Conservation (phyloP, 2,113 vertebrate genomes). For the Dermatemys mawii region DNA sequence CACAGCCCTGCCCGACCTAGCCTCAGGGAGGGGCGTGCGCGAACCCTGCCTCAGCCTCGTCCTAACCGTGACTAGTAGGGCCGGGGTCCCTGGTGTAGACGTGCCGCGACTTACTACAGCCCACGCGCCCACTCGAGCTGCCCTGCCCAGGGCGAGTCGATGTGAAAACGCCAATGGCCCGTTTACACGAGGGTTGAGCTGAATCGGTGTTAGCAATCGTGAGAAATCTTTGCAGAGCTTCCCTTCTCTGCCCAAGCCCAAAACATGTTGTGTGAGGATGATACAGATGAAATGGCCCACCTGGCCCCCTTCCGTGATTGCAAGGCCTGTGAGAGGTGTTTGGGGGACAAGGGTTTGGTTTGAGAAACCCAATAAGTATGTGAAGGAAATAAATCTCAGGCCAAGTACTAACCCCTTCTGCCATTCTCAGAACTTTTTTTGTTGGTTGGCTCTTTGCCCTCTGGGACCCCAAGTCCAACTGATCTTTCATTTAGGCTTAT, state of each 20-base stretch:
- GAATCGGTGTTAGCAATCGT: not conserved
- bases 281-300: no score
- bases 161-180: not conserved
- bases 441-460: not conserved
- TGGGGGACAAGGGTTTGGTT: not conserved
- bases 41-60: not conserved
- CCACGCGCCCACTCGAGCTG: not conserved
- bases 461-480: not conserved
- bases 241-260: not conserved
- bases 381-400: no score
- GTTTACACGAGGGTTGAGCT: not conserved
- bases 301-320: no score
- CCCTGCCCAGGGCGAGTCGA: no score
- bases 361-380: not conserved
- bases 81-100: not conserved
- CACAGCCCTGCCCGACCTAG: no score
- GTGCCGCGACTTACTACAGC: no score
- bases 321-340: not conserved
- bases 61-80: no score
- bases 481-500: not conserved
- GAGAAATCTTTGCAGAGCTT: not conserved
- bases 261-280: not conserved
- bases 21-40: no score
- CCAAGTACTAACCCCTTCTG: not conserved
- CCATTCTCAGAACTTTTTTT: no score